Conservation (phyloP, 2,797 vertebrate species). For the Hyperoplus lanceolatus region DNA sequence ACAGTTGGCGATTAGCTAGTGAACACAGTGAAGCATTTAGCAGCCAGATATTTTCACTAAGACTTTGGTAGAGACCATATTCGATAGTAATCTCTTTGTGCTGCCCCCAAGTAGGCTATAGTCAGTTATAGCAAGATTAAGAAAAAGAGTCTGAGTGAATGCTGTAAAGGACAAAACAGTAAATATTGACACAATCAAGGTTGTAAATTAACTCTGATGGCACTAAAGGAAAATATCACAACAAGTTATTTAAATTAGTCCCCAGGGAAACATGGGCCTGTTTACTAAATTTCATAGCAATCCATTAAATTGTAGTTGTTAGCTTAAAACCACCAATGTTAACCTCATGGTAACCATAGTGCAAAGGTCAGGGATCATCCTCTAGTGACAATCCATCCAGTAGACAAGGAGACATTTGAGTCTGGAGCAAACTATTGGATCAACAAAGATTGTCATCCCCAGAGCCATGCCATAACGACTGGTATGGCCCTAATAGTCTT, state of each 20-base stretch:
- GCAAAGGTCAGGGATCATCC: too few relatives aligned
- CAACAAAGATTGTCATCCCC: background rate
- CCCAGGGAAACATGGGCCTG: background rate
- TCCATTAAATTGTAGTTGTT: background rate
- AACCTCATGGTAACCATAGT: background rate
- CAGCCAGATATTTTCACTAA: background rate
- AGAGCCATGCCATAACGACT: background rate
- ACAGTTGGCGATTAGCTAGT: background rate
- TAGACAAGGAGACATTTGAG: too few relatives aligned
- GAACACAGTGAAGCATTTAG: background rate
- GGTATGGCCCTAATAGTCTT: background rate
- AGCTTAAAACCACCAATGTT: background rate
- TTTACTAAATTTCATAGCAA: background rate
- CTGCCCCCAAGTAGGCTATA: background rate
- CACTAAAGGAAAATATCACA: background rate
- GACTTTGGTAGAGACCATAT: background rate
- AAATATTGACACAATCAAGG: background rate
- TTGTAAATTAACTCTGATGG: background rate
- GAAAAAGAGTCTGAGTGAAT: background rate
- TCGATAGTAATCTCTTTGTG: background rate
- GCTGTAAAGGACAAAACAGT: background rate
- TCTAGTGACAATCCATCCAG: background rate
- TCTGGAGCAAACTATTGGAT: background rate
- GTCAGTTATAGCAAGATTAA: background rate
- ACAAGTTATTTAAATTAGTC: background rate